Conservation (phyloP, 2,113 vertebrate species). For the Pluvialis apricaria region DNA sequence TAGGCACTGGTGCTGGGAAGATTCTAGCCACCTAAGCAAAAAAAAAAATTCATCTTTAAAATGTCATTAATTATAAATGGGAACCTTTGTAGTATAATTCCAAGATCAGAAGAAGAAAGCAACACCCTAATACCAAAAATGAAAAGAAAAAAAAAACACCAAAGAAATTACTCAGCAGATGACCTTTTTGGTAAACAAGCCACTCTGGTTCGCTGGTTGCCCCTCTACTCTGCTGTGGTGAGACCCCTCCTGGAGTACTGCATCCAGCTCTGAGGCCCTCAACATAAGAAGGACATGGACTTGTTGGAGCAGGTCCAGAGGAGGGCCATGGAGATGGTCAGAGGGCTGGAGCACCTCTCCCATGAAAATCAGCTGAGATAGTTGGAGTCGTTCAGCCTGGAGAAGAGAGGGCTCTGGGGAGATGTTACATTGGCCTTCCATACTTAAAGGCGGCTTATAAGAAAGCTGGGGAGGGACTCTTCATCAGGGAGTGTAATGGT, state of each 20-base stretch:
- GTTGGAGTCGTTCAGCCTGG: background rate
- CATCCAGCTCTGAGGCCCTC: background rate
- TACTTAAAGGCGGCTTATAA: no score
- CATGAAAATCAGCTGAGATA: background rate
- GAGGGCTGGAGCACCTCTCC: background rate
- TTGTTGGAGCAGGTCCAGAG: background rate
- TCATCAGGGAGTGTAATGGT: no score
- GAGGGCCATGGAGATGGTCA: background rate
- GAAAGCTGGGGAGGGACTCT: background rate
- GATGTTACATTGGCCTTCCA: background rate
- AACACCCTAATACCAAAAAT: background rate
- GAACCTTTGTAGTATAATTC: background rate
- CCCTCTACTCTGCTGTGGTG: background rate
- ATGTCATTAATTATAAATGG: constrained; percentile 21
- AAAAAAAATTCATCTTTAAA: background rate
- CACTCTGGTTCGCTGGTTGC: background rate
- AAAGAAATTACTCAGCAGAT: background rate
- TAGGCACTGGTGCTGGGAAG: background rate
- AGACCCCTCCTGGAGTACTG: background rate
- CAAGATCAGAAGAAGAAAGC: background rate
- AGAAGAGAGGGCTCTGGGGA: background rate
- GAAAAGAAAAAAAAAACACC: background rate
- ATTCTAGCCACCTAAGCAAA: background rate
- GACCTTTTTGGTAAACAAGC: background rate
- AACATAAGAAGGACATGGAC: background rate